Percentiles rank a stretch among this genome's conserved stretches.
phyloP scores from a whole-genome alignment of 23 tunicate species.

The Styela plicata region DNA sequence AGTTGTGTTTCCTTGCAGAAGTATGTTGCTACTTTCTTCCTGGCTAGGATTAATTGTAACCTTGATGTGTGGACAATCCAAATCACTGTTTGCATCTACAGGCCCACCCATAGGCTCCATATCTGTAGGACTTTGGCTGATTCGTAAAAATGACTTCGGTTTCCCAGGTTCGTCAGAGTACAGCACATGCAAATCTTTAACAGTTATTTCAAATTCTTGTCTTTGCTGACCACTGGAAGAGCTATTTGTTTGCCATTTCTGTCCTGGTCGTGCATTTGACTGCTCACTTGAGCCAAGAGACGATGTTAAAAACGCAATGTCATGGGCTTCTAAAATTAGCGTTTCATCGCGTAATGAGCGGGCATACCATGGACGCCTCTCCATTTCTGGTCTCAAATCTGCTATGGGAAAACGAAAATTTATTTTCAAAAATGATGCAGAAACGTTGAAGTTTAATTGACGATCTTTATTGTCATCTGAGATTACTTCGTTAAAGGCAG shows the following conservation, averaged over 20 bases:
- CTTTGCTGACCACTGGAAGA: background rate
- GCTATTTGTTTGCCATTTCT: background rate
- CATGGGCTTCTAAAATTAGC: constrained; percentile 34
- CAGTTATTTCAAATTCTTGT: background rate
- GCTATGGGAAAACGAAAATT: constrained; percentile 82
- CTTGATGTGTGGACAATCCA: constrained; percentile 25
- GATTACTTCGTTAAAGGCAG: constrained; percentile 41
- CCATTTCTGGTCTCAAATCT: constrained; percentile 68
- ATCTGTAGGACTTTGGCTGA: constrained; percentile 13
- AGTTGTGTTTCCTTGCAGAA: background rate
- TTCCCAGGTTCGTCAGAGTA: constrained; percentile 24
- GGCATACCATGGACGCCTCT: constrained; percentile 48
- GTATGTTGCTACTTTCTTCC: background rate
- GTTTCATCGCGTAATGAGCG: constrained; percentile 51
- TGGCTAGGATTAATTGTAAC: constrained; percentile 1
- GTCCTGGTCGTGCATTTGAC: background rate
- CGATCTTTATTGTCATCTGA: constrained; percentile 41
- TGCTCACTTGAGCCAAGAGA: background rate
- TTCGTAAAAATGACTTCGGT: constrained; percentile 21
- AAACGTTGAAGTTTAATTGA: constrained; percentile 18
- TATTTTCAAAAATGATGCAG: constrained; percentile 25
- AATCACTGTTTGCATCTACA: background rate
- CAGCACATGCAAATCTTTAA: constrained; percentile 23
- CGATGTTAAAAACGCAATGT: constrained; percentile 12
- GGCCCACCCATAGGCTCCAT: background rate